Evolutionary conservation across 1,140 invertebrate genomes (phyloP).

Genomic region (Ips typographus): DNA sequence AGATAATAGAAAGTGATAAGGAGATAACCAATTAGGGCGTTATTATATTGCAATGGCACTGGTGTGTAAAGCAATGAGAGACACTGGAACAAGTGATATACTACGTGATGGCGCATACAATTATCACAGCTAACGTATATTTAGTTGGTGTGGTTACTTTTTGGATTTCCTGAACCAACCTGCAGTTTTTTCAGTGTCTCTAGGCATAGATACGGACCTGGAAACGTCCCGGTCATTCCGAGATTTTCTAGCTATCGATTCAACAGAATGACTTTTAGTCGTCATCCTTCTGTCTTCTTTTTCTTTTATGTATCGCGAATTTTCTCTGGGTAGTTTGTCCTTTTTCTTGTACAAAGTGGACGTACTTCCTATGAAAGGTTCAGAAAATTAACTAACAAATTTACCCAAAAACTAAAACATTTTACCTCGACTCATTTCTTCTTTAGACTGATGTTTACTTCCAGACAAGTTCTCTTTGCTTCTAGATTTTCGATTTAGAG

Average conservation of each 20-base stretch:
- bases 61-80: no score
- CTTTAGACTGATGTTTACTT: slow-evolving; percentile 37
- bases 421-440: slow-evolving; percentile 39
- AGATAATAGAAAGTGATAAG: no score
- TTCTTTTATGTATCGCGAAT: slow-evolving; percentile 54
- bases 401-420: no score
- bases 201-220: slow-evolving; percentile 68
- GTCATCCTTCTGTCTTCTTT: slow-evolving; percentile 56
- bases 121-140: slow-evolving; percentile 42
- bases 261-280: slow-evolving; percentile 61
- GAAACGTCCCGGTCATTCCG: slow-evolving; percentile 54
- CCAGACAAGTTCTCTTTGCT: slow-evolving; percentile 46
- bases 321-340: slow-evolving; percentile 52
- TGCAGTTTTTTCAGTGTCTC: slow-evolving; percentile 67
- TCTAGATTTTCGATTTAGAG: slow-evolving; percentile 40
- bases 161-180: slow-evolving; percentile 69
- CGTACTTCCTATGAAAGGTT: background rate
- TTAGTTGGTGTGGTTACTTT: slow-evolving; percentile 50
- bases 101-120: no score
- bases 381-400: no score
- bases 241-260: slow-evolving; percentile 57
- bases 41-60: no score
- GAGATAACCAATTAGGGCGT: no score
- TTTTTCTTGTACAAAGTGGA: slow-evolving; percentile 50
- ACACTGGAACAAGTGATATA: no score